Percentiles rank a stretch among this genome's conserved stretches.
phyloP scores from a whole-genome alignment of 2,797 vertebrate genomes.

The Rhynchonycteris naso region DNA sequence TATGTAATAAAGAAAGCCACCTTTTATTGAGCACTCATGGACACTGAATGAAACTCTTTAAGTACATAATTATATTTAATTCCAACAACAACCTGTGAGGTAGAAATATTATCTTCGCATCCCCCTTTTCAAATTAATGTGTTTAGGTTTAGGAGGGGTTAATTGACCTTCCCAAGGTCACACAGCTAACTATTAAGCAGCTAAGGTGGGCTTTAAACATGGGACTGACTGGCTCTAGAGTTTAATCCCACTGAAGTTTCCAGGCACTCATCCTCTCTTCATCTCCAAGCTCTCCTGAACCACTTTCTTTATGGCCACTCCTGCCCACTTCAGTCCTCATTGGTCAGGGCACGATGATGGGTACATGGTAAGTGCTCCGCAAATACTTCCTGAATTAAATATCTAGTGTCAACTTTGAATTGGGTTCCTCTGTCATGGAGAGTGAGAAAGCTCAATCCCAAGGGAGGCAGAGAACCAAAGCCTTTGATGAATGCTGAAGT shows the following conservation, averaged over 20 bases:
- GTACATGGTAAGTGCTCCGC: background rate
- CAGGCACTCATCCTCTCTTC: background rate
- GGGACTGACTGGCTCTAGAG: background rate
- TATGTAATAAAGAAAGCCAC: background rate
- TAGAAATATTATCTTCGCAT: background rate
- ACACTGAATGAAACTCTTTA: background rate
- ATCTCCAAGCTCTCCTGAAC: background rate
- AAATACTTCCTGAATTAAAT: background rate
- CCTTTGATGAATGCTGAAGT: background rate
- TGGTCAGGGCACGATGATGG: background rate
- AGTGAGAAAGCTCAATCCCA: background rate
- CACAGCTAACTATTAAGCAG: background rate
- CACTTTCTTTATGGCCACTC: background rate
- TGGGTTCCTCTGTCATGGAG: background rate
- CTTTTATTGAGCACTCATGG: background rate
- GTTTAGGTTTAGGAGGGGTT: background rate
- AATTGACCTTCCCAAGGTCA: background rate
- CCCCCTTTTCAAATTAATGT: background rate
- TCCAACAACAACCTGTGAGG: background rate
- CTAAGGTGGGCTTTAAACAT: background rate
- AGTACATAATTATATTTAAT: background rate
- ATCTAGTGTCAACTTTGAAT: background rate
- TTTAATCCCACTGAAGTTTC: background rate
- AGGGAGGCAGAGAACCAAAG: background rate
- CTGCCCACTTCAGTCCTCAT: background rate